Base-by-base conservation (phyloP, 2,797 vertebrate species). In the Setipinna tenuifilis region DNA sequence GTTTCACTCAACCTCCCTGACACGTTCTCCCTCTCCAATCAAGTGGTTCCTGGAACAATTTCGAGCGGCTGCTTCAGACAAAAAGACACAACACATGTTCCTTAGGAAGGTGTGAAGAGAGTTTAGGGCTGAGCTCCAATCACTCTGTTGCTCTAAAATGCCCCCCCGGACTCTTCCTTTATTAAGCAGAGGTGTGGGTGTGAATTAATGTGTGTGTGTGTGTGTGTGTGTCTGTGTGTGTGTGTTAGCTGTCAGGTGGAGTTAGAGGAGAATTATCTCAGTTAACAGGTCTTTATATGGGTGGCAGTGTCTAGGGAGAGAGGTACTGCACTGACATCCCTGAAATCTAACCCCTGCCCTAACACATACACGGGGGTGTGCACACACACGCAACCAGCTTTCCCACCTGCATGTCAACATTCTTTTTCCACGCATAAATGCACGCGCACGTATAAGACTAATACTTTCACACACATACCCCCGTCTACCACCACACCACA, bases 51-150 rank as follows among this genome's bases (percentile, higher is more conserved):
- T 41, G 68, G 17, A 75, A 41, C 68, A 75, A 7, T 41, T 75
- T 31, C 25, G 16, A 71, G 65, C 5, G 16, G 65, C 62, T 28
- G 23, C 28, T 28, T 31, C 25, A 35, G 65, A 35, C 12, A 75
- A 25, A 35, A 16, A 68, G 31, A 71, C 25, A 12, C 65, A 35
- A 12, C 65, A 71, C 3, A 19, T 68, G 62, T 35, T 71, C 3
- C 65, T 78, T 78, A 78, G 44, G 71, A 78, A 31, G 35, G 71
- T 44, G 71, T 44, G 6, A 78, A 78, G 71, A 78, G 35, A 78
- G 5, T 44, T 78, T 21, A 78, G 9, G 31, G 16, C 31, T 78
- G 71, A 21, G 31, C 41, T 21, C 17, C 35, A 6, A 41, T 16
- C 35, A 35, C 35, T 31, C 31, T 21, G 6, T 7, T 44, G 71